These are phyloP conservation scores for Siniperca chuatsi DNA, from an alignment of 2,113 vertebrate species.

Conservation along the genomic window DNA sequence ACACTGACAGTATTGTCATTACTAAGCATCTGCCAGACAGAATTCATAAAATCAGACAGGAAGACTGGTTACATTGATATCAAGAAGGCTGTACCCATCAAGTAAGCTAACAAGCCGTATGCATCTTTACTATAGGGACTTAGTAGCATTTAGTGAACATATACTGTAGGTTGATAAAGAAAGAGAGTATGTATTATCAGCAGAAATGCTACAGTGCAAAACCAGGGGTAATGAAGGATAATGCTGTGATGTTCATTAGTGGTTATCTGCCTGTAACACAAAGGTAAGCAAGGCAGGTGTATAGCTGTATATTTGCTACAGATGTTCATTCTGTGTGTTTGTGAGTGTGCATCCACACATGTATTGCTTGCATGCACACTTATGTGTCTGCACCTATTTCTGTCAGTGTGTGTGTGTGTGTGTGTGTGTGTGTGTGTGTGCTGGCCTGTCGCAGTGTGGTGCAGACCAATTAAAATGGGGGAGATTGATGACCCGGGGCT, in stretches of 20 bases:
- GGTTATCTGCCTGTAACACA: background rate
- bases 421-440: constrained; percentile 25
- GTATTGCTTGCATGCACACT: constrained; percentile 43
- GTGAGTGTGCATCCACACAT: background rate
- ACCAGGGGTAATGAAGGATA: background rate
- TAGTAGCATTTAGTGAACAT: background rate
- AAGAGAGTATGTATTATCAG: background rate
- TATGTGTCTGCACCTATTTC: constrained; percentile 47
- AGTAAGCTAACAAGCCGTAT: background rate
- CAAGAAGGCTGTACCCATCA: background rate
- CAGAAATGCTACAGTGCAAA: background rate
- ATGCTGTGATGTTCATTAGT: constrained; percentile 8
- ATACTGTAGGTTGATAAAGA: background rate
- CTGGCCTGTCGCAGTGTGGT: constrained; percentile 63
- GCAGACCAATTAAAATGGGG: constrained; percentile 83
- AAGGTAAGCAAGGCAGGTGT: constrained; percentile 1
- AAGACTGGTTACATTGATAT: background rate
- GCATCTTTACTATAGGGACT: background rate
- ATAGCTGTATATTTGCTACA: constrained; percentile 16
- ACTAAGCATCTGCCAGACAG: background rate
- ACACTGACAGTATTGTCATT: too few relatives aligned
- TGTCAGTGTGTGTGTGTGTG: constrained; percentile 24
- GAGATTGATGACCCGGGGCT: constrained; percentile 83
- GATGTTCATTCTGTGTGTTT: constrained; percentile 23
- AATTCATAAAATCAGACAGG: background rate